A percentile compares a stretch with the other conserved stretches of the same genome.
phyloP scores from a whole-genome alignment of 37 sponge, comb jelly and placozoan species.

The Diacarnus erythraeanus region DNA sequence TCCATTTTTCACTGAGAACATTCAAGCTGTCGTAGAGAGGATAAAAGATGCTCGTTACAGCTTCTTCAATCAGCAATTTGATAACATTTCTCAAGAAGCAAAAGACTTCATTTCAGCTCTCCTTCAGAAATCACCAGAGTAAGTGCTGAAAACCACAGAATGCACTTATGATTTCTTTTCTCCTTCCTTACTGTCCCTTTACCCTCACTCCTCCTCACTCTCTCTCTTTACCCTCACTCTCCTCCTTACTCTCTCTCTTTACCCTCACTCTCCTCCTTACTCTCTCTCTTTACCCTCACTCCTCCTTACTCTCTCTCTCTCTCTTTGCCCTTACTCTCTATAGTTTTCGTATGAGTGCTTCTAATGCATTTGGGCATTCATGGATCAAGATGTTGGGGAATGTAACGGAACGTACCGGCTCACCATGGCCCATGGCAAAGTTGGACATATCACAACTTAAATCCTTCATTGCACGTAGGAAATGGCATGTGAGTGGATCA shows the following conservation, averaged over 20 bases:
- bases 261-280: background rate
- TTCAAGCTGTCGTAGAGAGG: conserved; percentile 16
- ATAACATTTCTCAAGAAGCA: conserved; percentile 68
- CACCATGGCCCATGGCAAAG: conserved; percentile 61
- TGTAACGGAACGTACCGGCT: background rate
- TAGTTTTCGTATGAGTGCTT: conserved; percentile 48
- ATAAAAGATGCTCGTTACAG: conserved; percentile 54
- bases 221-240: background rate
- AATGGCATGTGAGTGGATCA: conserved; percentile 52
- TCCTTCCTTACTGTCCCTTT: background rate
- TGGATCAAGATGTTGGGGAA: conserved; percentile 44
- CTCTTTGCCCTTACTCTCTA: background rate
- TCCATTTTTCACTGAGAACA: conserved; percentile 76
- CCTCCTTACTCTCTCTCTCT: background rate
- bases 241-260: background rate
- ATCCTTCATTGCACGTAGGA: conserved; percentile 53
- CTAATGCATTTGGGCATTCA: conserved; percentile 13
- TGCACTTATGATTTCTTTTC: background rate
- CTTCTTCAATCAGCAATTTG: conserved; percentile 48
- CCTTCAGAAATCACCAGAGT: conserved; percentile 58
- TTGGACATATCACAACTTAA: conserved; percentile 44
- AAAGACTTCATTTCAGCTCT: conserved; percentile 74
- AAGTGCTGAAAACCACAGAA: background rate
- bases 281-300: background rate
- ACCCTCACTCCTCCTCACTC: background rate